phyloP scores from a whole-genome alignment of 2,113 vertebrate genomes.

The Bubalus kerabau region DNA sequence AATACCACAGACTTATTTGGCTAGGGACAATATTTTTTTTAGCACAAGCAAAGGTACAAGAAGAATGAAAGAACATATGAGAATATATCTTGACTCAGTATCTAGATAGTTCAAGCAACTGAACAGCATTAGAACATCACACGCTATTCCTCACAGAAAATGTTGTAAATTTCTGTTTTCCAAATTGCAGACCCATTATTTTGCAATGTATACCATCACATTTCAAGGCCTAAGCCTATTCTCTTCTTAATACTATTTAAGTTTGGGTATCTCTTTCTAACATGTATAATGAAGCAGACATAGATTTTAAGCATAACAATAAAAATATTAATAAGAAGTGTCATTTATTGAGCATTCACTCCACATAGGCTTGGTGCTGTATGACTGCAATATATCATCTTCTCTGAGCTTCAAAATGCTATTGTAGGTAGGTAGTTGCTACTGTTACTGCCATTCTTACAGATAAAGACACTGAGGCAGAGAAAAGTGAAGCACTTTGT shows the following conservation, averaged over 20 bases:
- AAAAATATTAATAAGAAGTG: not conserved
- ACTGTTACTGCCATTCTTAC: not conserved
- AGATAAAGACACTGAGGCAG: not conserved
- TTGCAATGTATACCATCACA: not conserved
- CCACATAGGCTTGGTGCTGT: not conserved
- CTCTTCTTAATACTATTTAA: not conserved
- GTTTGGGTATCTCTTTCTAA: not conserved
- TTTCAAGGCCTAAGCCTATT: not conserved
- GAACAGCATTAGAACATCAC: not conserved
- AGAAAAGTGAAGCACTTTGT: not conserved
- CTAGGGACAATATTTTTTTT: not conserved
- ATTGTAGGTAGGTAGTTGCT: not conserved
- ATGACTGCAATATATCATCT: not conserved
- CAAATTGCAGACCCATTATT: slow-evolving; percentile 14
- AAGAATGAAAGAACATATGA: not conserved
- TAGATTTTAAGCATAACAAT: not conserved
- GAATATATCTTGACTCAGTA: not conserved
- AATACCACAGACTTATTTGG: slow-evolving; percentile 39
- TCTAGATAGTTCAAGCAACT: not conserved
- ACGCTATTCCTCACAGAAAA: not conserved
- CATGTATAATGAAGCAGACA: not conserved
- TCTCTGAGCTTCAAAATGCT: not conserved
- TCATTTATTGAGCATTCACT: not conserved
- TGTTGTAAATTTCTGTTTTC: not conserved
- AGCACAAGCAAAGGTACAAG: not conserved